phyloP scores from a whole-genome alignment of 2,113 vertebrate species.

The Sylvicapra grimmia region DNA sequence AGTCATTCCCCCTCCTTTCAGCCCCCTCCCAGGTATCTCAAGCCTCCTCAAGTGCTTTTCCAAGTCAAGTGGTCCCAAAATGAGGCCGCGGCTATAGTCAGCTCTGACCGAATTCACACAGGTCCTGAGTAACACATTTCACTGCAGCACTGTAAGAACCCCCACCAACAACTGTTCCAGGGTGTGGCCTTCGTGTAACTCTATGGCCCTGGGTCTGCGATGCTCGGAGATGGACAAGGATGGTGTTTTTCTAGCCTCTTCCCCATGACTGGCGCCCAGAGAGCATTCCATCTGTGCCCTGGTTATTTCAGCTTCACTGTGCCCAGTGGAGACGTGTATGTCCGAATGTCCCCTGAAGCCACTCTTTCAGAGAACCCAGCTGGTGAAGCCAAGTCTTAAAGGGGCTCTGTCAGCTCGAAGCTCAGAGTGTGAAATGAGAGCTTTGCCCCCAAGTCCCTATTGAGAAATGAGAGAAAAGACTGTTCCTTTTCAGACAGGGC shows the following conservation, averaged over 20 bases:
- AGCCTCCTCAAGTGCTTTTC: not conserved
- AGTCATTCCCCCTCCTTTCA: not conserved
- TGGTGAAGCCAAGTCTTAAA: not conserved
- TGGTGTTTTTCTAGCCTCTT: not conserved
- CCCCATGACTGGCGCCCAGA: not conserved
- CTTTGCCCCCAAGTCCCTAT: not conserved
- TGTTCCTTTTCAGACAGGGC: not conserved
- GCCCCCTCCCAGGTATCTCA: not conserved
- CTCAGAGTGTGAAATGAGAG: not conserved
- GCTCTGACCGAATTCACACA: not conserved
- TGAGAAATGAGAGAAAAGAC: not conserved
- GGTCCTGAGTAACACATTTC: not conserved
- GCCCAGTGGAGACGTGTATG: not conserved
- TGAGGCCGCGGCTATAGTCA: not conserved
- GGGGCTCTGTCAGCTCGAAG: not conserved
- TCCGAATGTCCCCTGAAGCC: not conserved
- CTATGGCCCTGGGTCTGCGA: accelerated
- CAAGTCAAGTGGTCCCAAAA: not conserved
- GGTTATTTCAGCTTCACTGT: not conserved
- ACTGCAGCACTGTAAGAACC: not conserved
- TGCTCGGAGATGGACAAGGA: not conserved
- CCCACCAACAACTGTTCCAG: not conserved
- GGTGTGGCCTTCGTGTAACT: not conserved
- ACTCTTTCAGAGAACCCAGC: slow-evolving; percentile 22
- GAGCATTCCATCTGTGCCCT: not conserved